Conservation (phyloP, 2,797 vertebrate genomes). For the Acestrorhynchus altus region DNA sequence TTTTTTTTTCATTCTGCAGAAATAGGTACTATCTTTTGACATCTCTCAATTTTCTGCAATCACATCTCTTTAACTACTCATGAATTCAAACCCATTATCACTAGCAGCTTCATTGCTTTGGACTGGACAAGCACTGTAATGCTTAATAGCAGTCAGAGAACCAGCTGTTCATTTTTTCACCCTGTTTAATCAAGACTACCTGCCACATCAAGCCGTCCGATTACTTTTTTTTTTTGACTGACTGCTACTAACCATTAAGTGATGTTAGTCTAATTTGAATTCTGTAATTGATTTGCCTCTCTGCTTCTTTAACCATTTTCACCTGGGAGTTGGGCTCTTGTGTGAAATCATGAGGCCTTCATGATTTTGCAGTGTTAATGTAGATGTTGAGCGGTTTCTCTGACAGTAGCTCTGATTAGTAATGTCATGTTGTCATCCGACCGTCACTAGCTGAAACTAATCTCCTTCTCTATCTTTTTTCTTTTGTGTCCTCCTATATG, state of each 20-base stretch:
- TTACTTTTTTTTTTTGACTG: slow-evolving; percentile 77
- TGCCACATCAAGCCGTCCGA: slow-evolving; percentile 66
- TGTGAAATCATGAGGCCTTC: slow-evolving; percentile 89
- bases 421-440: slow-evolving; percentile 99
- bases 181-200: slow-evolving; percentile 69
- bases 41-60: slow-evolving; percentile 83
- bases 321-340: slow-evolving; percentile 84
- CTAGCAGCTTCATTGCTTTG: slow-evolving; percentile 91
- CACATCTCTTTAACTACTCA: slow-evolving; percentile 95
- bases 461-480: slow-evolving; percentile 99
- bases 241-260: slow-evolving; percentile 96
- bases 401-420: slow-evolving; percentile 87
- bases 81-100: slow-evolving; percentile 89
- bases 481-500: slow-evolving; percentile 86
- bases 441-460: slow-evolving; percentile 99
- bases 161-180: slow-evolving; percentile 77
- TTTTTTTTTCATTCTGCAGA: slow-evolving; percentile 67
- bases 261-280: slow-evolving; percentile 80
- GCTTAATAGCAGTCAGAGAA: slow-evolving; percentile 91
- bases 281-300: slow-evolving; percentile 83
- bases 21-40: slow-evolving; percentile 66
- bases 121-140: slow-evolving; percentile 88
- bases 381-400: slow-evolving; percentile 64
- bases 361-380: slow-evolving; percentile 83
- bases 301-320: slow-evolving; percentile 84